phyloP scores from a whole-genome alignment of 2,888 invertebrate species.

The Barypeithes pellucidus region DNA sequence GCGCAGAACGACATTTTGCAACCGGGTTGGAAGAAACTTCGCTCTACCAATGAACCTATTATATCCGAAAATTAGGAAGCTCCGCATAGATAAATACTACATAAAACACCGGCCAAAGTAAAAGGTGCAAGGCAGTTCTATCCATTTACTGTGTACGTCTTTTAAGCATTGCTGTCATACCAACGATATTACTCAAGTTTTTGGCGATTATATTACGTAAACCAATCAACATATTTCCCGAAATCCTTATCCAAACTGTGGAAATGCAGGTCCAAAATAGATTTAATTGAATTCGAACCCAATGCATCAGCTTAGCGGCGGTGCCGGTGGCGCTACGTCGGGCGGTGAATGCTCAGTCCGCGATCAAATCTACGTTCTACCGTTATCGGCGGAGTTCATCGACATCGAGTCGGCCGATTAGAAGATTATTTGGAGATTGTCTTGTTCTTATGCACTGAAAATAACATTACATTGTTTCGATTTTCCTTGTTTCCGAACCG shows the following conservation, averaged over 20 bases:
- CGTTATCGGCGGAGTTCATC: constrained; percentile 35
- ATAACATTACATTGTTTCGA: not conserved
- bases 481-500: not conserved
- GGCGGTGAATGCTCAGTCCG: not conserved
- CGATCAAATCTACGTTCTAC: constrained; percentile 27
- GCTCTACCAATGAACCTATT: too few relatives aligned
- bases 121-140: too few relatives aligned
- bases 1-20: too few relatives aligned
- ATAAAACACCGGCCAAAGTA: too few relatives aligned
- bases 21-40: too few relatives aligned
- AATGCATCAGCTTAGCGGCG: constrained; percentile 6
- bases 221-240: not conserved
- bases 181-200: not conserved
- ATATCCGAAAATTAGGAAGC: too few relatives aligned
- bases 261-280: constrained; percentile 26
- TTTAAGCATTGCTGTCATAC: not conserved
- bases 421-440: constrained; percentile 23
- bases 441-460: constrained; percentile 20
- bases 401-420: constrained; percentile 22
- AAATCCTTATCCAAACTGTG: constrained; percentile 19
- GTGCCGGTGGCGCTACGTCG: not conserved
- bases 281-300: constrained; percentile 22
- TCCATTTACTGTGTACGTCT: too few relatives aligned
- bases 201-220: constrained; percentile 1
- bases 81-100: too few relatives aligned